Evolutionary conservation across 2,797 vertebrate species (phyloP), one percentile per base, ranked within the genome.

Genomic region (Mormyrus hasselquistii): DNA sequence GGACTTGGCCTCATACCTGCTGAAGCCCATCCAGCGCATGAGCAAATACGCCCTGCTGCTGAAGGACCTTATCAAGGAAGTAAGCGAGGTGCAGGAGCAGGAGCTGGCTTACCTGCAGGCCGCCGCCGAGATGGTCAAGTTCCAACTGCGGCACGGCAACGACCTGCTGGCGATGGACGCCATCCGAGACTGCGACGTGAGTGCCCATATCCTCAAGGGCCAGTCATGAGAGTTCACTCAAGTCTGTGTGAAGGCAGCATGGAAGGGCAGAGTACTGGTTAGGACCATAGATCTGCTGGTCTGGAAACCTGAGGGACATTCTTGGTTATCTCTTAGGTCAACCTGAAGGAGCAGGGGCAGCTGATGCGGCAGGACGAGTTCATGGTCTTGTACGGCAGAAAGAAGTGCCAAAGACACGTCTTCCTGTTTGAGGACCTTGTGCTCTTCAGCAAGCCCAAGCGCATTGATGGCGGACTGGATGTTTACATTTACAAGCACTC

Each of bases 261-360:
- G 16, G 25, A 86, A 19, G 25, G 7, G 50, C 52, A 86, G 16
- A 22, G 50, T 4, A 25, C 47, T 2, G n/a, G 47, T 53, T 52
- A 53, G 84, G 22, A 6, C 16, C 47, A 14, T 34, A 10, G 25
- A 53, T 14, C 25, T 19, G 16, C 85, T 7, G 5, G 53, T 57
- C 0, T 3, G 50, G 34, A 41, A 38, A 19, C 19, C 29, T 87
- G 16, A 57, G 85, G 14, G 69, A 41, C 87, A 9, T 87, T 59
- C 59, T 47, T 14, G 82, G 41, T 2, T n/a, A 76, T n/a, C 86
- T 25, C n/a, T 69, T 94, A 99, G 98, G 98, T 99, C 88, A 98
- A 99, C 92, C 96, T 99, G 92, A 99, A 99, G 94, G 98, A 99
- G 88, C 98, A 99, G 93, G 98, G 98, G 6, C 98, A 98, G 93